A percentile compares a stretch with the other conserved stretches of the same genome.
Evolutionary conservation across 2,888 invertebrate genomes (phyloP).

Genomic region (Mythimna ferrago): DNA sequence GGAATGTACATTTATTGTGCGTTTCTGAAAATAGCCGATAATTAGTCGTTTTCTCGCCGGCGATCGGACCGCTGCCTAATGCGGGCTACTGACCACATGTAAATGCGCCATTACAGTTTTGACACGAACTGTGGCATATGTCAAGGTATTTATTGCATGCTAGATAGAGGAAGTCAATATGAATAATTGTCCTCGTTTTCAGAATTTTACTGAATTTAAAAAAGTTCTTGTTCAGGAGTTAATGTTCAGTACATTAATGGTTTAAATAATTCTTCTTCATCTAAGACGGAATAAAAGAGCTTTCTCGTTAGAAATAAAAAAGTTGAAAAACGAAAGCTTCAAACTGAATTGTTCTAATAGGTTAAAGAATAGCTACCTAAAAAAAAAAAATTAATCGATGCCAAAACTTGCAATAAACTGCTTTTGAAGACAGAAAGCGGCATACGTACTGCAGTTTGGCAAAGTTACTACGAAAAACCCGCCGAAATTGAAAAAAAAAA

Average conservation of each 20-base stretch:
- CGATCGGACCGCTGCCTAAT: too few species aligned
- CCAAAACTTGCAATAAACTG: background rate
- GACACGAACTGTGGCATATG: background rate
- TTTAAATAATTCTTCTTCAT: background rate
- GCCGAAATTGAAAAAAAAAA: background rate
- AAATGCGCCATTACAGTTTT: background rate
- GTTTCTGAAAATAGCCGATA: too few species aligned
- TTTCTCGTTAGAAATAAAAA: background rate
- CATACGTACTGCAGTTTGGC: background rate
- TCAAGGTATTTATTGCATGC: background rate
- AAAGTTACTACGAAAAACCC: background rate
- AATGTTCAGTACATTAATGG: conserved; percentile 2
- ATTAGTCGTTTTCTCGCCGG: too few species aligned
- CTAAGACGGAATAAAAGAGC: background rate
- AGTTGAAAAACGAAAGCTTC: background rate
- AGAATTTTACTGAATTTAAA: conserved; percentile 10
- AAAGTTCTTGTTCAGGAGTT: conserved; percentile 8
- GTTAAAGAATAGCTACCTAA: too few species aligned
- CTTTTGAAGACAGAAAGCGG: conserved; percentile 8
- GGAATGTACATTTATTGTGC: too few species aligned
- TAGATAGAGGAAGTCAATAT: background rate
- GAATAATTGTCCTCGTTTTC: background rate
- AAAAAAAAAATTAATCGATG: background rate
- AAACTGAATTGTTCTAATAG: background rate
- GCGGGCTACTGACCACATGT: background rate